phyloP scores from a whole-genome alignment of 2,797 vertebrate genomes.

The Sebastes variabilis region DNA sequence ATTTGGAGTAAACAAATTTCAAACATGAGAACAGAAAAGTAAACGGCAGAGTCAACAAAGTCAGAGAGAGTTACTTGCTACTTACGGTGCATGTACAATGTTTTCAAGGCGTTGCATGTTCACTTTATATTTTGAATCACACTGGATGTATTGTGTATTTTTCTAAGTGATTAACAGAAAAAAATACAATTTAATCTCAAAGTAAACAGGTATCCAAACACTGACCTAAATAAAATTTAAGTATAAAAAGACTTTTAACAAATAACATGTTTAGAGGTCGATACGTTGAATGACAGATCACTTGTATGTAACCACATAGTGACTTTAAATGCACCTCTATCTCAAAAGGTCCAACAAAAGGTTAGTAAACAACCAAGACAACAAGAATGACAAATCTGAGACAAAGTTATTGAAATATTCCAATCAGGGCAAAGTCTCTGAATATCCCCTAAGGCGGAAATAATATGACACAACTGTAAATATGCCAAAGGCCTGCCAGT shows the following conservation, averaged over 20 bases:
- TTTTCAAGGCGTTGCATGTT: not conserved
- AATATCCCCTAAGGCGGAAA: not conserved
- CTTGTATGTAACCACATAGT: too few relatives aligned
- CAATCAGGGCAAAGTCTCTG: not conserved
- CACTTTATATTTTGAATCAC: not conserved
- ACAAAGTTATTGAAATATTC: not conserved
- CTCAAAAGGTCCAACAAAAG: not conserved
- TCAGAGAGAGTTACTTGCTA: not conserved
- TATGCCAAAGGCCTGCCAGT: too few relatives aligned
- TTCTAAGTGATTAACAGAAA: not conserved
- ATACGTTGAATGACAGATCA: too few relatives aligned
- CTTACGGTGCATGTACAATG: too few relatives aligned
- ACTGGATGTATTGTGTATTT: not conserved
- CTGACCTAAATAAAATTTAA: not conserved
- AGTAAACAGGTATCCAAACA: not conserved
- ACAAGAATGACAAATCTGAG: not conserved
- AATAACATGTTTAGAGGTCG: not conserved
- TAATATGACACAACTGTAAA: not conserved
- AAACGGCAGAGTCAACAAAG: not conserved
- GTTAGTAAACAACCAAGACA: not conserved
- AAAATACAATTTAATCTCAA: not conserved
- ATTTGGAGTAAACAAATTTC: not conserved
- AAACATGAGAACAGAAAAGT: not conserved
- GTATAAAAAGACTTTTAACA: not conserved
- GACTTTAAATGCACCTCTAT: not conserved